Base-by-base conservation (phyloP, 2,113 vertebrate species). In the Gila orcuttii region DNA sequence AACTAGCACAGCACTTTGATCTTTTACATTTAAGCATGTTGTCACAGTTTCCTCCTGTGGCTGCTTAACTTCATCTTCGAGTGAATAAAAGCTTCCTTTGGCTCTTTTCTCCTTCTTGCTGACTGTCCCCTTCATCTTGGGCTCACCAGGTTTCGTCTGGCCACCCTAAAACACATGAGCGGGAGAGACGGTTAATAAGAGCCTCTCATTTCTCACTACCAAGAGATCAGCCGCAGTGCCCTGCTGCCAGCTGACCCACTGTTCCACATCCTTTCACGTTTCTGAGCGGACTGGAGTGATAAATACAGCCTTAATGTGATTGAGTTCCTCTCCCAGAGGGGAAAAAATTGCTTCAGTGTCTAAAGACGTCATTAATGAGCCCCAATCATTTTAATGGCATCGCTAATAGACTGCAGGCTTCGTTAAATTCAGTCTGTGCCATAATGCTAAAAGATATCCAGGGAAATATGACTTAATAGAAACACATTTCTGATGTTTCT, bases 281-380 rank as follows among this genome's bases (percentile, higher is more conserved):
- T 85, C 4, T 45, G 2, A 42, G 31, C 28, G 23, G 47, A 57
- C 57, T 28, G 5, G 8, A 66, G 31, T 80, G 60, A 86, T 77
- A 79, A 82, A 86, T 28, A 77, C 28, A 57, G 62, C 79, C 45
- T 79, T 87, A 85, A 87, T 87, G 76, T 84, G 78, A 85, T 87
- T 85, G 57, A 57, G 74, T 60, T 75, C 66, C 25, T 28, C 59
- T 66, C 79, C 73, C 79, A 28, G 31, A 64, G 64, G 77, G 79
- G n/a, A 82, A 7, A 68, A 39, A 75, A 64, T 17, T 45, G 64
- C 74, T 77, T 59, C 64, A 77, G 68, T 33, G n/a, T 62, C 79
- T 83, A 52, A 4, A 66, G 55, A 17, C 33, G 75, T 75, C 76
- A 64, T 78, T 88, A 88, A 64, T 84, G 76, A 87, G 84, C 23